Evolutionary conservation across 2,888 invertebrate species (phyloP).

Genomic region (Unio delphinus): DNA sequence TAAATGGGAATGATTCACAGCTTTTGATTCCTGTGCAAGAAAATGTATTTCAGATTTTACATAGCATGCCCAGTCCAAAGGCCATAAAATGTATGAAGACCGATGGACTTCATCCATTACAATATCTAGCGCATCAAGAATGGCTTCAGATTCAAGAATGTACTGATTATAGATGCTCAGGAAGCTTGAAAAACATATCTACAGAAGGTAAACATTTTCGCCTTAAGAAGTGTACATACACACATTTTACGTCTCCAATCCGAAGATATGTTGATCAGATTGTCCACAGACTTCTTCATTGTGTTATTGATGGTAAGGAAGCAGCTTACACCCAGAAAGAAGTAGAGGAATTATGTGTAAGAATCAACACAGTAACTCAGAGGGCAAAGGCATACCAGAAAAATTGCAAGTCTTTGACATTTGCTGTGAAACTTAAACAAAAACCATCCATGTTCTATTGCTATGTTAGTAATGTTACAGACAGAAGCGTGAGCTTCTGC

Average conservation of each 20-base stretch:
- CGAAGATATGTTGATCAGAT: conserved; percentile 23
- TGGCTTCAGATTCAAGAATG: conserved; percentile 23
- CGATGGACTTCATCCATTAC: conserved; percentile 20
- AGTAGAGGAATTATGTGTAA: conserved; percentile 20
- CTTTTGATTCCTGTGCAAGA: too few species aligned
- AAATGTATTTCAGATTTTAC: too few species aligned
- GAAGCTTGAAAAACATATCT: not conserved
- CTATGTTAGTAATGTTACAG: conserved; percentile 20
- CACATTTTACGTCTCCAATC: conserved; percentile 31
- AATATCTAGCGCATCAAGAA: conserved; percentile 11
- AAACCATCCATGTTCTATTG: conserved; percentile 18
- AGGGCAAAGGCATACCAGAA: conserved; percentile 27
- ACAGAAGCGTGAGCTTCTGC: conserved; percentile 17
- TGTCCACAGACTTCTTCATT: conserved; percentile 33
- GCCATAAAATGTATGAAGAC: not conserved
- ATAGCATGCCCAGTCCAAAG: not conserved
- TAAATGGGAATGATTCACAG: too few species aligned
- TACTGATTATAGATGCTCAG: conserved; percentile 20
- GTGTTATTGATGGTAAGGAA: conserved; percentile 7
- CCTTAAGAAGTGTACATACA: conserved; percentile 21
- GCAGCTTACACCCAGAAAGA: conserved; percentile 21
- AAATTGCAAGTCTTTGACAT: conserved; percentile 17
- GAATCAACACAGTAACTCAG: conserved; percentile 19
- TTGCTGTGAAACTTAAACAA: conserved; percentile 17
- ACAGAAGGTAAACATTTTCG: conserved; percentile 25